Evolutionary conservation across 2,888 invertebrate genomes (phyloP).

Genomic region (Meloe dianella): DNA sequence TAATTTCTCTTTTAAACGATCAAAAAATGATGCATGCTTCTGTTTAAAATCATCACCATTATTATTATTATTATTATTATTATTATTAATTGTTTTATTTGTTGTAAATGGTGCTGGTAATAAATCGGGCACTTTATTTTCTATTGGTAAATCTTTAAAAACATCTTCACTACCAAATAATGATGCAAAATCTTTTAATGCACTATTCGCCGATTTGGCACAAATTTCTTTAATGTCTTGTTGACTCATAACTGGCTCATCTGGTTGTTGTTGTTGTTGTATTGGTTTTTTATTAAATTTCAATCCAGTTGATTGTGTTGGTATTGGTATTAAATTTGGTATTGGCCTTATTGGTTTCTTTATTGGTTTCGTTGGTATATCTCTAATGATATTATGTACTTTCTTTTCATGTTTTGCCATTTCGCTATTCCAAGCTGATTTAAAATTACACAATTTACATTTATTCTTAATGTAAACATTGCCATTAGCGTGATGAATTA

Average conservation of each 20-base stretch:
- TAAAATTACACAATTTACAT: constrained; percentile 65
- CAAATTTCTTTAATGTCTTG: constrained; percentile 61
- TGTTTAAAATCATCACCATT: constrained; percentile 60
- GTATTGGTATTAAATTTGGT: constrained; percentile 77
- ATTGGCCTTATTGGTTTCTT: constrained; percentile 67
- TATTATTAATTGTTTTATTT: constrained; percentile 32
- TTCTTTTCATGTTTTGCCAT: constrained; percentile 63
- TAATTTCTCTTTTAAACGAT: constrained; percentile 78
- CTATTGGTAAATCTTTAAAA: constrained; percentile 44
- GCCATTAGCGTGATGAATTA: constrained; percentile 58
- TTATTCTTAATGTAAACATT: constrained; percentile 59
- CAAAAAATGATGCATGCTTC: constrained; percentile 81
- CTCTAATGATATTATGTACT: constrained; percentile 57
- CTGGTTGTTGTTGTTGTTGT: constrained; percentile 61
- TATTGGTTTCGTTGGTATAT: constrained; percentile 33
- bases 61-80: constrained; percentile 19
- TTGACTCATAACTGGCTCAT: constrained; percentile 57
- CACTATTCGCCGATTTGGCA: constrained; percentile 59
- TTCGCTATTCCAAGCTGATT: constrained; percentile 65
- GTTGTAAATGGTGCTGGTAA: constrained; percentile 43
- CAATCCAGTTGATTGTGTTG: constrained; percentile 51
- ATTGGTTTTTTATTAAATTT: constrained; percentile 22
- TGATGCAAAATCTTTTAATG: constrained; percentile 66
- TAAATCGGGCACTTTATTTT: constrained; percentile 51
- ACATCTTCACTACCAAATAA: constrained; percentile 57